Evolutionary conservation across 2,888 invertebrate species (phyloP).

Genomic region (Laspeyria flexula): DNA sequence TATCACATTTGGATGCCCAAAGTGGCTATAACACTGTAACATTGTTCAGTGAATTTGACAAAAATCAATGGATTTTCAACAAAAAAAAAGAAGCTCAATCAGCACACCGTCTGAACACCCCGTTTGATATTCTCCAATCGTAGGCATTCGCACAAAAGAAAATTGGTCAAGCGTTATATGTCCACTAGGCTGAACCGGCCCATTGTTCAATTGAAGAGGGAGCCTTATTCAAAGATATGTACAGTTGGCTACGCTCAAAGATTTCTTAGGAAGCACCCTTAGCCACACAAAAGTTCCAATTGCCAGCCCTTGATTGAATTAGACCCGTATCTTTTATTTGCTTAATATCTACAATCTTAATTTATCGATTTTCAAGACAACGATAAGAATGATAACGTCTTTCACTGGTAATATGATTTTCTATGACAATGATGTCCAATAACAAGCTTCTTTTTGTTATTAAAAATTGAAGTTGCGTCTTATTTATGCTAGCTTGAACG

Average conservation of each 20-base stretch:
- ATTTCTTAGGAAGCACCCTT: slow-evolving; percentile 63
- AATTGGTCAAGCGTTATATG: slow-evolving; percentile 84
- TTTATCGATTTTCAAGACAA: slow-evolving; percentile 31
- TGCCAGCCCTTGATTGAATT: slow-evolving; percentile 61
- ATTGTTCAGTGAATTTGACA: slow-evolving; percentile 70
- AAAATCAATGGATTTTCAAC: slow-evolving; percentile 73
- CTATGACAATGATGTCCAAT: too few species aligned
- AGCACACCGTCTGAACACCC: slow-evolving; percentile 64
- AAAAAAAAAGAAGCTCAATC: slow-evolving; percentile 76
- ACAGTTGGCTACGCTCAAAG: slow-evolving; percentile 64
- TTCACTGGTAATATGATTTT: too few species aligned
- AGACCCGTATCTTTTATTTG: slow-evolving; percentile 54
- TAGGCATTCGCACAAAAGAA: slow-evolving; percentile 80
- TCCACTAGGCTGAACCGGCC: slow-evolving; percentile 76
- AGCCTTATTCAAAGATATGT: slow-evolving; percentile 73
- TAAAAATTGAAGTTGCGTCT: too few species aligned
- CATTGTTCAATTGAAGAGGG: slow-evolving; percentile 80
- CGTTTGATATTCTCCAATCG: slow-evolving; percentile 80
- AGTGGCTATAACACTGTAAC: slow-evolving; percentile 35
- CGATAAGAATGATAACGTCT: not conserved
- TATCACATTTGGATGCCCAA: slow-evolving; percentile 23
- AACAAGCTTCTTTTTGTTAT: too few species aligned
- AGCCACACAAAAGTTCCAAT: slow-evolving; percentile 63
- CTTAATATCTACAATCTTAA: slow-evolving; percentile 37
- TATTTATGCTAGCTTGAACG: too few species aligned